A percentile compares a stretch with the other conserved stretches of the same genome.
Conservation (phyloP, 2,797 vertebrate genomes). For the Sebastes iracundus region DNA sequence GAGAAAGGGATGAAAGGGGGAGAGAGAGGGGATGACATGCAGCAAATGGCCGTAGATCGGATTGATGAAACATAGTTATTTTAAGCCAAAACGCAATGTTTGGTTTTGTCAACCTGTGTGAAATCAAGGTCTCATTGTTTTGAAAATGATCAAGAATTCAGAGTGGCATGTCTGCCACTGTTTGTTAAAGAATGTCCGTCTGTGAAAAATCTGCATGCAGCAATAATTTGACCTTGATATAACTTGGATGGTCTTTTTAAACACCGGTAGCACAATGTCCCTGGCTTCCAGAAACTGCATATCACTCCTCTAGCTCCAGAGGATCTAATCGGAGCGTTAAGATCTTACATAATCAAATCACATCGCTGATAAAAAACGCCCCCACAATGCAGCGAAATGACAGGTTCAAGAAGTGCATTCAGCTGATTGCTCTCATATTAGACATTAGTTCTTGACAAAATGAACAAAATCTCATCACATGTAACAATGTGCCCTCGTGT, state of each 20-base stretch:
- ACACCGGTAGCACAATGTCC: neutral
- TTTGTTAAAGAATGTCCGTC: neutral
- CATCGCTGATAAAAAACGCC: conserved; percentile 34
- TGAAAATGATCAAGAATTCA: neutral
- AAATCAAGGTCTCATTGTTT: neutral
- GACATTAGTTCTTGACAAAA: conserved; percentile 13
- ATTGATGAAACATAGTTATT: too few species aligned
- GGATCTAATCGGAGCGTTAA: conserved; percentile 8
- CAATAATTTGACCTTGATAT: neutral
- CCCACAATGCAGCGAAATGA: conserved; percentile 25
- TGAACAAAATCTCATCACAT: conserved; percentile 7
- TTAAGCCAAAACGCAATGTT: too few species aligned
- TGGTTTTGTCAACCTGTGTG: too few species aligned
- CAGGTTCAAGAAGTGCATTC: conserved; percentile 34
- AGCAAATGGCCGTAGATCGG: too few species aligned
- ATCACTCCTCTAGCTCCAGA: neutral
- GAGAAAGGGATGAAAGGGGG: too few species aligned
- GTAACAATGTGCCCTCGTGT: neutral
- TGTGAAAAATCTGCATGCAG: neutral
- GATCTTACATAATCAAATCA: conserved; percentile 42
- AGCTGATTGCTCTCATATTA: conserved; percentile 30
- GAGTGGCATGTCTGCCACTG: neutral
- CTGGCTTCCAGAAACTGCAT: neutral
- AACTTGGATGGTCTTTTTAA: neutral
- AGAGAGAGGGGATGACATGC: too few species aligned